Base-by-base conservation (phyloP, 1,140 invertebrate genomes). In the Meloidogyne hapla region DNA sequence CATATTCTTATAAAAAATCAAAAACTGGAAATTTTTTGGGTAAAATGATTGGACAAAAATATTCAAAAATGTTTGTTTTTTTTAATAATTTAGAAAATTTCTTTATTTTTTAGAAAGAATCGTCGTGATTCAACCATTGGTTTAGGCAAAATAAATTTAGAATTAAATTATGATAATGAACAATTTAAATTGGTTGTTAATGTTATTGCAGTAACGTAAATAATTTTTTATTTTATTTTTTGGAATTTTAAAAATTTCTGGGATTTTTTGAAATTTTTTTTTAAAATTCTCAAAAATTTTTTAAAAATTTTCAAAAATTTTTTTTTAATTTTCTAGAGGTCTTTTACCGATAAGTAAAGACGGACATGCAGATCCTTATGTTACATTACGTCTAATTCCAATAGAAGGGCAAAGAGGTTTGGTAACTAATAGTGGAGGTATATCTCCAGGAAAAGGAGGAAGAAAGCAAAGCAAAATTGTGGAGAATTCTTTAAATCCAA, bases 381-480 rank as follows among this genome's bases (percentile, higher is more conserved):
- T 84, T 23, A 72, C 73, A 66, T 23, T 85, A 15, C 67, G 75
- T 42, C 61, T 84, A 23, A 68, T 83, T 45, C 64, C 82, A 15
- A 23, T 77, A 21, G 66, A 66, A 5, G 70, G 72, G 12, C 70
- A 21, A 45, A 65, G 75, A 38, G 28, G 65, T n/a, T 68, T 23
- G 48, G 61, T 48, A 64, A 65, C 33, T 56, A 9, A n/a, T n/a
- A n/a, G 5, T 6, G 65, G 28, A 67, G 8, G 21, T 42, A 8
- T 67, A 8, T 21, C 21, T 9, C 28, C 65, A 21, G 18, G 18
- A 67, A 42, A 67, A 6, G 65, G 74, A 80, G 73, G 67, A n/a
- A 77, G 80, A 48, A 74, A 70, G 61, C 72, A 83, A 69, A 87
- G 80, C 9, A 73, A 77, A 21, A 69, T 84, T 38, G 74, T 83